Percentiles rank a stretch among this genome's conserved stretches.
phyloP scores from a whole-genome alignment of 2,797 vertebrate genomes.

The Phataginus tetradactyla region DNA sequence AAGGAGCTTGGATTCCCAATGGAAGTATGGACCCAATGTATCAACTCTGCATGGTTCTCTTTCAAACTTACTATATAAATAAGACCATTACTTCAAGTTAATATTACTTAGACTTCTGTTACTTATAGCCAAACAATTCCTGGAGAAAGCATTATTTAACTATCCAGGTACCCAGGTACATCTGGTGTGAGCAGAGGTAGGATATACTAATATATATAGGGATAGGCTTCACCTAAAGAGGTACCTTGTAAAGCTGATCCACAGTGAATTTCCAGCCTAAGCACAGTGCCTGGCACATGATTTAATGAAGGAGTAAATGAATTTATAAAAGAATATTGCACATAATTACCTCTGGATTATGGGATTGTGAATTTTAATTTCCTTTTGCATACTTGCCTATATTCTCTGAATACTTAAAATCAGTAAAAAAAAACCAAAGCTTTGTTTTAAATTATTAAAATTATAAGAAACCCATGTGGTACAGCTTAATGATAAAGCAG shows the following conservation, averaged over 20 bases:
- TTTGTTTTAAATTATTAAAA: slow-evolving; percentile 47
- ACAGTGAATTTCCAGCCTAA: neutral
- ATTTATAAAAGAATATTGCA: slow-evolving; percentile 8
- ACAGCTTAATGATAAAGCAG: neutral
- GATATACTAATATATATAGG: neutral
- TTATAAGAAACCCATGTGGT: neutral
- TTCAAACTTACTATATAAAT: neutral
- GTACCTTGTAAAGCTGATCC: neutral
- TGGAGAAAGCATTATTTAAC: neutral
- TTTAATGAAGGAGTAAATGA: slow-evolving; percentile 1
- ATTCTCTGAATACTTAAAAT: slow-evolving; percentile 64
- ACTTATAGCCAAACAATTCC: neutral
- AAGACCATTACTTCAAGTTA: neutral
- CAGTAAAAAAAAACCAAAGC: neutral
- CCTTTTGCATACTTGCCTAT: slow-evolving; percentile 42
- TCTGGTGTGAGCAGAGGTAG: neutral
- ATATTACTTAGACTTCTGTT: neutral
- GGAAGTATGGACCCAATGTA: neutral
- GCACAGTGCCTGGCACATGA: neutral
- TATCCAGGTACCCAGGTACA: neutral
- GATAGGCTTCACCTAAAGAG: neutral
- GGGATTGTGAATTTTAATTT: slow-evolving; percentile 69
- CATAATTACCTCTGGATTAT: slow-evolving; percentile 27
- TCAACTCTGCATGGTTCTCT: neutral
- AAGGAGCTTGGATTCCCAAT: neutral